These are phyloP conservation scores for Pelvicachromis taeniatus DNA, from an alignment of 2,113 vertebrate species.

Conservation along the genomic window DNA sequence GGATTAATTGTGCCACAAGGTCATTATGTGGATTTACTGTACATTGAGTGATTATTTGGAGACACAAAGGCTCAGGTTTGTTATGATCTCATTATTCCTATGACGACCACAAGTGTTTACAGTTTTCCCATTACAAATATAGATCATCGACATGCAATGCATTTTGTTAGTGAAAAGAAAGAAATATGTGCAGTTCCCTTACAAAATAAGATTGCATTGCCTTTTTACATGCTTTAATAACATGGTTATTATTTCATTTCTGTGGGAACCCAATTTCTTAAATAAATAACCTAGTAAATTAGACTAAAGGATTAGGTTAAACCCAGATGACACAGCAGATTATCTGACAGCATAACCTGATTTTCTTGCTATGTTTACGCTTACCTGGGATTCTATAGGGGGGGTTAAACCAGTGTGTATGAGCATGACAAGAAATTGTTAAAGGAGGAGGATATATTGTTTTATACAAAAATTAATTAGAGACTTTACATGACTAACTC, in stretches of 20 bases:
- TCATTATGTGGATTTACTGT: conserved; percentile 15
- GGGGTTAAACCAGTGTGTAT: background rate
- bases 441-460: background rate
- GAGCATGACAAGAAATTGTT: background rate
- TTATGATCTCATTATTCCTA: background rate
- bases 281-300: background rate
- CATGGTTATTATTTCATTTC: background rate
- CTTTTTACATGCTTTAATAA: background rate
- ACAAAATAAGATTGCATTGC: background rate
- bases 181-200: fast-evolving
- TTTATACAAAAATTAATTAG: background rate
- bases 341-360: background rate
- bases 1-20: background rate
- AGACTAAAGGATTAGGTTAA: background rate
- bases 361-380: background rate
- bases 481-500: no score
- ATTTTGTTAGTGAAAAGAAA: background rate
- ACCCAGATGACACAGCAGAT: fast-evolving
- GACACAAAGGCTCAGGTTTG: background rate
- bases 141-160: background rate
- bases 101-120: background rate
- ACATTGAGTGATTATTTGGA: background rate
- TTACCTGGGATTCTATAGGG: background rate
- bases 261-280: background rate
- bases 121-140: background rate